phyloP scores from a whole-genome alignment of 2,888 invertebrate genomes.

The Eristalis tenax region DNA sequence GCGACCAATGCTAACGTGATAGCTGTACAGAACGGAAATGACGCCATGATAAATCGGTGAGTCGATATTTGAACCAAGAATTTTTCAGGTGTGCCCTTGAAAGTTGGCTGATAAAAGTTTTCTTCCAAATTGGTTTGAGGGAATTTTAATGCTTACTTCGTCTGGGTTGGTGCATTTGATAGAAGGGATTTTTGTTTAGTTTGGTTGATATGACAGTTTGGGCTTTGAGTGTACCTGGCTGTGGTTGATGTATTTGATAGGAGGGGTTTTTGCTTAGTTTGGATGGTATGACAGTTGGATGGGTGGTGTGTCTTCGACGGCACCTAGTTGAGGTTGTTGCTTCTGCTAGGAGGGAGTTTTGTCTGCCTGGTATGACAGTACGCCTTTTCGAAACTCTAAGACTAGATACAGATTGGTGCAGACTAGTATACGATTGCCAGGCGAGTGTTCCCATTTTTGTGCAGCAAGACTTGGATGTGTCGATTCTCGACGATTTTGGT shows the following conservation, averaged over 20 bases:
- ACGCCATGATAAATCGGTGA: slow-evolving; percentile 80
- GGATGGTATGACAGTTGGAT: background rate
- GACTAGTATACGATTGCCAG: background rate
- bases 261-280: background rate
- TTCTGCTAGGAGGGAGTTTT: background rate
- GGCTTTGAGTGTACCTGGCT: background rate
- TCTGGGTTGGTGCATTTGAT: background rate
- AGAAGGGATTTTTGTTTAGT: background rate
- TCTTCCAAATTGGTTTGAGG: background rate
- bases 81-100: background rate
- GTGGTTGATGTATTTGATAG: background rate
- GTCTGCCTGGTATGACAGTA: background rate
- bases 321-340: too few relatives aligned
- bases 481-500: background rate
- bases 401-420: background rate
- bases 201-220: background rate
- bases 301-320: too few relatives aligned
- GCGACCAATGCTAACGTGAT: slow-evolving; percentile 63
- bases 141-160: background rate
- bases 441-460: background rate
- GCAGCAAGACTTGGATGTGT: background rate
- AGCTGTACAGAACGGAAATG: slow-evolving; percentile 79
- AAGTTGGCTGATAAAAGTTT: background rate
- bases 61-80: slow-evolving; percentile 58
- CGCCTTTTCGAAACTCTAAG: background rate